Evolutionary conservation across 2,888 invertebrate species (phyloP).

Genomic region (Julus scanicus): DNA sequence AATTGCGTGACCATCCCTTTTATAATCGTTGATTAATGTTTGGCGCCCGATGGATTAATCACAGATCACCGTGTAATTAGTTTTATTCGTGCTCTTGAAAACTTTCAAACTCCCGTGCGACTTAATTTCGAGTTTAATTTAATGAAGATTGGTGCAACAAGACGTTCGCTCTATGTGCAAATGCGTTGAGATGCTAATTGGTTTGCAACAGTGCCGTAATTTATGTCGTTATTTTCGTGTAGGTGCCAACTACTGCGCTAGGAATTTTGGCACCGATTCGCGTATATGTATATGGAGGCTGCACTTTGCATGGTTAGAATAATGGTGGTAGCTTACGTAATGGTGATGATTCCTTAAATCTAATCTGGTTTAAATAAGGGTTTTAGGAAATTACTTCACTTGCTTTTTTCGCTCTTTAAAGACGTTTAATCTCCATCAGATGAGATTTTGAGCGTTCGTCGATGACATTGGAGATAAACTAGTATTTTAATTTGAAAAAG

Average conservation of each 20-base stretch:
- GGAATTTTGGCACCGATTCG: neutral
- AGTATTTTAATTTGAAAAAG: too few species aligned
- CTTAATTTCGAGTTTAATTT: neutral
- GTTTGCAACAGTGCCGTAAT: neutral
- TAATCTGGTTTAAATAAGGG: neutral
- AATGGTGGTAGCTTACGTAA: neutral
- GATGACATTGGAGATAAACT: too few species aligned
- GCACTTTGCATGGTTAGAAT: neutral
- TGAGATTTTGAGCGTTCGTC: neutral
- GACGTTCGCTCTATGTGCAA: neutral
- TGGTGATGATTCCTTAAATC: neutral
- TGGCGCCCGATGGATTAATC: too few species aligned
- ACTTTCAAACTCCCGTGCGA: too few species aligned
- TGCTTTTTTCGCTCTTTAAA: neutral
- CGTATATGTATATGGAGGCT: neutral
- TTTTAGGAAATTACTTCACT: neutral
- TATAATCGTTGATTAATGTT: too few species aligned
- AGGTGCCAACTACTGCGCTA: slow-evolving; percentile 33
- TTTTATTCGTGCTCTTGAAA: too few species aligned
- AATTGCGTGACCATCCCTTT: too few species aligned
- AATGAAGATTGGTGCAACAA: neutral
- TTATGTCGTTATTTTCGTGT: slow-evolving; percentile 33
- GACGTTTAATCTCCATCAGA: neutral
- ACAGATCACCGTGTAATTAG: too few species aligned
- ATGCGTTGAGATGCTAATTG: neutral